phyloP scores from a whole-genome alignment of 2,797 vertebrate genomes.

The Phataginus tetradactyla region DNA sequence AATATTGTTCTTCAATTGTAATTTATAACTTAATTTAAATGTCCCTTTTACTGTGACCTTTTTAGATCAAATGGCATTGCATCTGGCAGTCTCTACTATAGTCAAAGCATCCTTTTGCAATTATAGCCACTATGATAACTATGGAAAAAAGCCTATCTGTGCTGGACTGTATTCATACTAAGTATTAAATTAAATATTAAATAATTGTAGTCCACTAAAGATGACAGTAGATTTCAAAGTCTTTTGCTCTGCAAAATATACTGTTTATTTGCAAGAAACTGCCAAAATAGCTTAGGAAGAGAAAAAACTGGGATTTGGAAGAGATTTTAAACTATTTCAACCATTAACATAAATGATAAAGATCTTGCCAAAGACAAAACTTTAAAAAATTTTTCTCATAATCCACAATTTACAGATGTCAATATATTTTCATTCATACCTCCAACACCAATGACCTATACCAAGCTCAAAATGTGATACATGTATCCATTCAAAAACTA shows the following conservation, averaged over 20 bases:
- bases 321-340: constrained; percentile 12
- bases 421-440: background rate
- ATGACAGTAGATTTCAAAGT: constrained; percentile 65
- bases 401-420: background rate
- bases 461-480: background rate
- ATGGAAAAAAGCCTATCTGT: constrained; percentile 74
- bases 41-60: constrained; percentile 88
- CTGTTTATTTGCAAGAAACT: background rate
- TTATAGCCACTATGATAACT: constrained; percentile 79
- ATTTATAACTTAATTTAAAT: constrained; percentile 91
- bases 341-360: background rate
- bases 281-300: constrained; percentile 22
- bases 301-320: background rate
- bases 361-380: background rate
- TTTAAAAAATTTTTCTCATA: background rate
- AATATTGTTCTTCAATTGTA: constrained; percentile 90
- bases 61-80: constrained; percentile 82
- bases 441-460: background rate
- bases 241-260: constrained; percentile 53
- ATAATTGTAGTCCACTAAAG: constrained; percentile 79
- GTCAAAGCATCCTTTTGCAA: constrained; percentile 82
- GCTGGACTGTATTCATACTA: constrained; percentile 47
- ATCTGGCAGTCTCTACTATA: constrained; percentile 81
- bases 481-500: background rate
- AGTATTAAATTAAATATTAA: constrained; percentile 81